Evolutionary conservation across 2,797 vertebrate species (phyloP).

Genomic region (Xenopus petersii): DNA sequence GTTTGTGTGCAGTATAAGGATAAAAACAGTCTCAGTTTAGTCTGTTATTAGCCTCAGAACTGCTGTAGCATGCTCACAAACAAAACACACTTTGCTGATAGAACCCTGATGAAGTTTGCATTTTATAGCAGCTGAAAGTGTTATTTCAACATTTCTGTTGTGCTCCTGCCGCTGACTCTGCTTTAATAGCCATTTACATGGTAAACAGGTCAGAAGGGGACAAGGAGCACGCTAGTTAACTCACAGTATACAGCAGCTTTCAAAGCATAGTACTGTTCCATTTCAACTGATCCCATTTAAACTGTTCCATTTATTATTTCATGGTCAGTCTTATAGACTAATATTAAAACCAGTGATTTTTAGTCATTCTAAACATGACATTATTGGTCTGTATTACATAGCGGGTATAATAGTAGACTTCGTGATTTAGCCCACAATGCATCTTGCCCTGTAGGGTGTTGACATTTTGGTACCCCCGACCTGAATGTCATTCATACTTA

Average conservation of each 20-base stretch:
- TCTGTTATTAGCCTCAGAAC: constrained; percentile 27
- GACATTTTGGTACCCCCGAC: no score
- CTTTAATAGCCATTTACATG: constrained; percentile 35
- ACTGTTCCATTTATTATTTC: no score
- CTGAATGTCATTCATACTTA: no score
- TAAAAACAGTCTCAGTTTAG: constrained; percentile 27
- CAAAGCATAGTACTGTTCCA: no score
- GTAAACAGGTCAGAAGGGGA: constrained; percentile 29
- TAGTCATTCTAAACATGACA: no score
- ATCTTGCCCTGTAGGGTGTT: no score
- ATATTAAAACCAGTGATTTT: no score
- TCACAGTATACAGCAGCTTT: neutral
- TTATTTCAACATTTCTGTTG: constrained; percentile 37
- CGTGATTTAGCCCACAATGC: no score
- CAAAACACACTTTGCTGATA: constrained; percentile 28
- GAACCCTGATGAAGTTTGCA: constrained; percentile 41
- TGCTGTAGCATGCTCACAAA: constrained; percentile 33
- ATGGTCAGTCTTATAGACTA: no score
- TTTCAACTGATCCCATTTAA: no score
- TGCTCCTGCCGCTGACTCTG: constrained; percentile 25
- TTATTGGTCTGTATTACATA: no score
- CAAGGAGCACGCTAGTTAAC: neutral
- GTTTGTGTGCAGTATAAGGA: neutral
- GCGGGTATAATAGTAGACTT: no score
- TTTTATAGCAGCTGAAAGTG: constrained; percentile 45